Evolutionary conservation across 1,140 invertebrate genomes (phyloP).

Genomic region (Drosophila pachea): DNA sequence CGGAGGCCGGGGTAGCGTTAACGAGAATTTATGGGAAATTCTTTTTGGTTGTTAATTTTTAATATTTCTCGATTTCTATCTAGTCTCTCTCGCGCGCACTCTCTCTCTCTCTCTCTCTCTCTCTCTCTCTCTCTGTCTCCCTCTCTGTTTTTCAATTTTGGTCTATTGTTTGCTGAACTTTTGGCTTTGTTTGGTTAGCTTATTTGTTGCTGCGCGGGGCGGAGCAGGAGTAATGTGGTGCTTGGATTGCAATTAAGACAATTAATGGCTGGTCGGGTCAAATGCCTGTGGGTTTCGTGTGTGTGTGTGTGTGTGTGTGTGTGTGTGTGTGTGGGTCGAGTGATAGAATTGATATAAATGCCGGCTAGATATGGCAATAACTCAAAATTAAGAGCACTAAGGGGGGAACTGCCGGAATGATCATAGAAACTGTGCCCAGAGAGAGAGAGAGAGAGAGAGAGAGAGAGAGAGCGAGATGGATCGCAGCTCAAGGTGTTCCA

Average conservation of each 20-base stretch:
- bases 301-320: background rate
- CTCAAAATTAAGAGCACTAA: constrained; percentile 55
- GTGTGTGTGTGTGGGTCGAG: constrained; percentile 34
- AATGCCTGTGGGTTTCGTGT: constrained; percentile 30
- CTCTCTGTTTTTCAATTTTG: constrained; percentile 9
- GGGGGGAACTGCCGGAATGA: too few species aligned
- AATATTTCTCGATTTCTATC: constrained; percentile 59
- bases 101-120: background rate
- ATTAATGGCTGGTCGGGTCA: constrained; percentile 59
- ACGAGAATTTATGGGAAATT: constrained; percentile 78
- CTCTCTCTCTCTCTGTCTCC: too few species aligned
- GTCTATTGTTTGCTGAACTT: constrained; percentile 52
- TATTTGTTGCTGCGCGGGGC: constrained; percentile 37
- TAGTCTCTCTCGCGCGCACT: too few species aligned
- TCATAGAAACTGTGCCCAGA: background rate
- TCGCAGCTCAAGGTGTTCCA: background rate
- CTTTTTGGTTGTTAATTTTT: constrained; percentile 77
- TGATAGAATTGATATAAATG: constrained; percentile 68
- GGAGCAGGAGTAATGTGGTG: constrained; percentile 1
- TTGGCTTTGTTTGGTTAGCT: constrained; percentile 60
- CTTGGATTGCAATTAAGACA: constrained; percentile 66
- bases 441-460: background rate
- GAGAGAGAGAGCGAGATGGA: background rate
- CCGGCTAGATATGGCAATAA: constrained; percentile 61
- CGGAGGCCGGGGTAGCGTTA: constrained; percentile 36